Percentiles rank a stretch among this genome's conserved stretches.
Evolutionary conservation across 1,140 invertebrate species (phyloP).

Genomic region (Scylla paramamosain): DNA sequence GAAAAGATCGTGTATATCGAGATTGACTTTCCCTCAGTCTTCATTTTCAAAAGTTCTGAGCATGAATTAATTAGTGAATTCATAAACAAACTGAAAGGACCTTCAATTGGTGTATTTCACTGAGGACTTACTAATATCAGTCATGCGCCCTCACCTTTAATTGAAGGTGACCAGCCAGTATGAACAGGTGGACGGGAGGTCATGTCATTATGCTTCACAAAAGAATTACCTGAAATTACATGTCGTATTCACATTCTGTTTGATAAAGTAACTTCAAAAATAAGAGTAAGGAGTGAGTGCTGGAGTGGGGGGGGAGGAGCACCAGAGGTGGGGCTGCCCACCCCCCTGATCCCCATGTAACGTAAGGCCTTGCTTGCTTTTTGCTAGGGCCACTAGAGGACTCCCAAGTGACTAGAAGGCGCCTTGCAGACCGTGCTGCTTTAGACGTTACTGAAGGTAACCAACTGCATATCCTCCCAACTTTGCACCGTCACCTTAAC

Average conservation of each 20-base stretch:
- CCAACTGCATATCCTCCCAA: constrained; percentile 56
- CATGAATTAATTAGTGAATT: no score
- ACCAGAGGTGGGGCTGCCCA: background rate
- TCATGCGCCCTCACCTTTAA: no score
- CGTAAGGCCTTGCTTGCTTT: constrained; percentile 70
- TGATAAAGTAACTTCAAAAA: no score
- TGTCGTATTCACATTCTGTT: no score
- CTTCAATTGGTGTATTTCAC: no score
- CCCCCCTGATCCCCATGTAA: constrained; percentile 60
- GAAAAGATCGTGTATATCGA: no score
- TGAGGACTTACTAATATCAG: no score
- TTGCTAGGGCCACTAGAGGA: constrained; percentile 78
- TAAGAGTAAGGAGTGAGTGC: background rate
- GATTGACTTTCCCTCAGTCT: no score
- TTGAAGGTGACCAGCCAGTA: no score
- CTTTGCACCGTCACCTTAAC: constrained; percentile 46
- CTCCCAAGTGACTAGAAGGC: constrained; percentile 80
- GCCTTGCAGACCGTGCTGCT: constrained; percentile 84
- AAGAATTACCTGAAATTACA: background rate
- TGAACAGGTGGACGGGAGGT: background rate
- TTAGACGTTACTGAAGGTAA: constrained; percentile 84
- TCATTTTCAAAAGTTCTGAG: no score
- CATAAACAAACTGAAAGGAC: no score
- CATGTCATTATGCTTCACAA: background rate
- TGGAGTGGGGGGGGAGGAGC: background rate